Base-by-base conservation (phyloP, 2,797 vertebrate species). In the Dromococcyx pavoninus region DNA sequence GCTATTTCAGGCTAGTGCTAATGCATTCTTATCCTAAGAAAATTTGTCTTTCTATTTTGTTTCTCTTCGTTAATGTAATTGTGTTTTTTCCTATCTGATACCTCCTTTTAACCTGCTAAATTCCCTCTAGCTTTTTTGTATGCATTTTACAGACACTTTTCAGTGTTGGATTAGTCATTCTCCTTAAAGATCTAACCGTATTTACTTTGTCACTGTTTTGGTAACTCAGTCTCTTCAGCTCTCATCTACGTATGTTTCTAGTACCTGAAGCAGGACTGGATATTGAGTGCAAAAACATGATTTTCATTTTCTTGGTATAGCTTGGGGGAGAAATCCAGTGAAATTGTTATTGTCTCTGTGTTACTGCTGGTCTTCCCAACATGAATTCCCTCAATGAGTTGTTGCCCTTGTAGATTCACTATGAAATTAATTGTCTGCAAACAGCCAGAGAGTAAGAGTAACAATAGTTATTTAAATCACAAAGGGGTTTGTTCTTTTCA, bases 1-100 rank as follows among this genome's bases (percentile, higher is more conserved):
- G 66, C 81, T 91, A 32, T 91, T 92, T 73, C 70, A 91, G 62
- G 27, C 54, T 94, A 86, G 92, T 95, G 79, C 58, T 93, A 69
- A 96, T 95, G 73, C 82, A 70, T 94, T 92, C 76, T 84, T 77
- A 78, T 66, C 35, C 54, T 64, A 88, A 56, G 62, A 89, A 89
- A 91, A 89, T 86, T n/a, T 82, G 37, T 91, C 85, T 65, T 91
- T 35, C 37, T 88, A 9, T 89, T 96, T 93, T 6, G 17, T 92
- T 95, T 92, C 39, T 88, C 41, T 92, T 88, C 57, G 46, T 62
- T 92, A 84, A 76, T 53, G 21, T 86, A 71, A 67, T 6, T 62
- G 14, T 0, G 44, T 54, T 82, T 88, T 88, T 80, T 33, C 50
- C 39, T 91, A 12, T 62, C 18, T 28, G 70, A 32, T 83, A 56